These are phyloP conservation scores for Diplodus puntazzo DNA, from an alignment of 2,797 vertebrate species.

Conservation along the genomic window DNA sequence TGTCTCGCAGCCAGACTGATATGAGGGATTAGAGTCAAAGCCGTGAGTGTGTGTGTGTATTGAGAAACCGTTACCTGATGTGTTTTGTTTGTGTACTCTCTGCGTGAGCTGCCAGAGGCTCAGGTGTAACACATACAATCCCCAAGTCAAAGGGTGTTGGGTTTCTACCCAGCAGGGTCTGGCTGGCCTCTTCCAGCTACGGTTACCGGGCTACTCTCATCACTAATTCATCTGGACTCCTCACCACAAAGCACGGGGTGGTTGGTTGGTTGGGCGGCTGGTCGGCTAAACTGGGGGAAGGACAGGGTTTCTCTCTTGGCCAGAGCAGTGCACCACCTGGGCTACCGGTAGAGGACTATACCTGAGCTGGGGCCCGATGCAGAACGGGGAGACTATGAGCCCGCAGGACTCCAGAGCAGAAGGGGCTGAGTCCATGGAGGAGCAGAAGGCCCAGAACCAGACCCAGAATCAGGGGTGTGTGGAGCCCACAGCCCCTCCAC, in stretches of 20 bases:
- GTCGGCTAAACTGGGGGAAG: constrained; percentile 37
- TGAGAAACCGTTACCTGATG: constrained; percentile 46
- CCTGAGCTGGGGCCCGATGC: constrained; percentile 86
- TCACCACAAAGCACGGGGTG: constrained; percentile 60
- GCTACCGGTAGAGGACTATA: constrained; percentile 69
- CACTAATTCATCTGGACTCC: constrained; percentile 81
- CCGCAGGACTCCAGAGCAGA: constrained; percentile 72
- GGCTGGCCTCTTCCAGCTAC: constrained; percentile 76
- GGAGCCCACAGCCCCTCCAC: constrained; percentile 67
- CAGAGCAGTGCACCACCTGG: constrained; percentile 75
- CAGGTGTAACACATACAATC: constrained; percentile 81
- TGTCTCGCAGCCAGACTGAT: constrained; percentile 35
- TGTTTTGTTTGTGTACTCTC: constrained; percentile 67
- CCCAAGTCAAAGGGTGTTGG: constrained; percentile 69
- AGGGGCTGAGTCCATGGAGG: constrained; percentile 60
- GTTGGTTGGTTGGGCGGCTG: constrained; percentile 47
- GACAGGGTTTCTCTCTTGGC: constrained; percentile 54
- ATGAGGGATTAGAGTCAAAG: constrained; percentile 34
- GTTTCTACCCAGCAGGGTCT: constrained; percentile 78
- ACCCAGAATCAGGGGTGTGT: constrained; percentile 43
- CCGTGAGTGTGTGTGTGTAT: constrained; percentile 22
- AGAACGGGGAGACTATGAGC: constrained; percentile 88
- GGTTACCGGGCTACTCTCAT: constrained; percentile 84
- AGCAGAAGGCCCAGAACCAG: constrained; percentile 66
- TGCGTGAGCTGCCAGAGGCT: constrained; percentile 64